Conservation (phyloP, 2,113 vertebrate genomes). For the Sakesphorus luctuosus region DNA sequence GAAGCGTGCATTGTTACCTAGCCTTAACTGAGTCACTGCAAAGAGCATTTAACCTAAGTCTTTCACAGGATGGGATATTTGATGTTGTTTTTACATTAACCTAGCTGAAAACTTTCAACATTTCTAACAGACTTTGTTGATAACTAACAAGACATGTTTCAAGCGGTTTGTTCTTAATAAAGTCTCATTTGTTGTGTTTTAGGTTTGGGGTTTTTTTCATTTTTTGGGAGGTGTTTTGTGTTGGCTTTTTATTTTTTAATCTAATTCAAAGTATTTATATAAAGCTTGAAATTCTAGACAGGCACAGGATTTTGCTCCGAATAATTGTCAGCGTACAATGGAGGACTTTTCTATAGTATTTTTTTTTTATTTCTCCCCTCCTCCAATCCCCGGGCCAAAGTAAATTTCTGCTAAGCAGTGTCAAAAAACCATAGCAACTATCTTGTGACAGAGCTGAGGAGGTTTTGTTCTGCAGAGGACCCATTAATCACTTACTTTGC, state of each 20-base stretch:
- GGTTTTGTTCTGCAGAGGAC: constrained; percentile 50
- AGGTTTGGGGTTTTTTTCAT: not conserved
- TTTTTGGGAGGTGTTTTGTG: too few species aligned
- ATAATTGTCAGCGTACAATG: constrained; percentile 16
- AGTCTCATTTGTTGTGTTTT: not conserved
- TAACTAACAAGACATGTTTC: constrained; percentile 6
- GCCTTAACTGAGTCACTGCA: not conserved
- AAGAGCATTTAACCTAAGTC: constrained; percentile 2
- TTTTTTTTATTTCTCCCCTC: constrained; percentile 31
- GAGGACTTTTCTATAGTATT: constrained; percentile 5
- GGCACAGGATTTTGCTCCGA: constrained; percentile 21
- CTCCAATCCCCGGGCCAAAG: constrained; percentile 15
- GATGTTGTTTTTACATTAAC: constrained; percentile 23
- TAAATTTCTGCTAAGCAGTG: constrained; percentile 43
- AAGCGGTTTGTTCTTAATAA: constrained; percentile 20
- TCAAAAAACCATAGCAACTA: constrained; percentile 70
- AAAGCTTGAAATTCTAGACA: constrained; percentile 42
- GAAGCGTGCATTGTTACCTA: not conserved
- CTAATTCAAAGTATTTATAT: constrained; percentile 37
- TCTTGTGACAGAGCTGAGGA: constrained; percentile 54
- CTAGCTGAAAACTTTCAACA: constrained; percentile 14
- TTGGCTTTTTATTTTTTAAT: not conserved
- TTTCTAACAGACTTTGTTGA: constrained; percentile 33
- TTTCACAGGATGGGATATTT: not conserved
- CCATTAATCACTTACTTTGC: constrained; percentile 45